Conservation (phyloP, 2,797 vertebrate species). For the Sarcoramphus papa region DNA sequence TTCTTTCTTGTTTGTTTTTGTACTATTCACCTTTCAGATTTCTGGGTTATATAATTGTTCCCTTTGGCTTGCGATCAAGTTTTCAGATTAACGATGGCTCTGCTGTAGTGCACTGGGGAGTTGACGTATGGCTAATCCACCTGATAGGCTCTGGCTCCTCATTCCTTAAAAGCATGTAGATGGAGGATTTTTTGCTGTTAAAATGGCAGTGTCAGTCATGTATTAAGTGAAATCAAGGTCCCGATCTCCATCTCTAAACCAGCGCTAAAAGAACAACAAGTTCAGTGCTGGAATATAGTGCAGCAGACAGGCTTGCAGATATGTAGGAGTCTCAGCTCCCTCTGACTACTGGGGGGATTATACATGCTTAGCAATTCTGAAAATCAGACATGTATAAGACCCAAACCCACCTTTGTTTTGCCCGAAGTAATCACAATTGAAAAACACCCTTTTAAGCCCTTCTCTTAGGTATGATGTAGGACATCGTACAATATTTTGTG, state of each 20-base stretch:
- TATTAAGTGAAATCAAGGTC: not conserved
- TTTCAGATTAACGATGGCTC: conserved; percentile 64
- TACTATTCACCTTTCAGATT: conserved; percentile 55
- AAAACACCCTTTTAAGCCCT: not conserved
- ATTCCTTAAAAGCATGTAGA: not conserved
- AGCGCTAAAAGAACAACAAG: not conserved
- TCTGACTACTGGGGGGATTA: not conserved
- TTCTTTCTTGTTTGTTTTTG: conserved; percentile 48
- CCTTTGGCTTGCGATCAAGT: conserved; percentile 63
- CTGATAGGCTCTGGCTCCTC: conserved; percentile 21
- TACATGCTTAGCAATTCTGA: not conserved
- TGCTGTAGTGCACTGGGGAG: not conserved
- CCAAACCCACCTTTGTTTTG: not conserved
- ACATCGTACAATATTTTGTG: not conserved
- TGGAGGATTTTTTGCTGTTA: not conserved
- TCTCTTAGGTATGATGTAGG: not conserved
- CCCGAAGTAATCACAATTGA: not conserved
- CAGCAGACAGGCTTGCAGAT: not conserved
- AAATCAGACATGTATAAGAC: not conserved
- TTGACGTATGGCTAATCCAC: conserved; percentile 22
- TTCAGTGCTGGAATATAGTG: not conserved
- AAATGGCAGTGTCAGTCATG: not conserved
- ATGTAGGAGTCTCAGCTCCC: not conserved
- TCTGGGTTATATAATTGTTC: conserved; percentile 71
- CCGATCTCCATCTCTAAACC: not conserved